Conservation (phyloP, 2,113 vertebrate genomes). For the Pavo muticus region DNA sequence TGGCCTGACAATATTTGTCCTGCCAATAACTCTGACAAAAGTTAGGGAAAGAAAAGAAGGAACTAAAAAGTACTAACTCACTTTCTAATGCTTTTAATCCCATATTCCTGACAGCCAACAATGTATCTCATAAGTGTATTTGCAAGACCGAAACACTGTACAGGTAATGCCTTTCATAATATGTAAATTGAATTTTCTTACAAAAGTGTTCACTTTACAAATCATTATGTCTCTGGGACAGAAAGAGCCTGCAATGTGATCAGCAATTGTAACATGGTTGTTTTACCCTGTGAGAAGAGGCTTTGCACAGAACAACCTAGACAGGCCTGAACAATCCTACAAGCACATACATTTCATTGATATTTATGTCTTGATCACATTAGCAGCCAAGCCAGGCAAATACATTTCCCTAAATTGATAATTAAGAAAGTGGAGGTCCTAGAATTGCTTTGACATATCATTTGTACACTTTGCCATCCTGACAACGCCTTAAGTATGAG, state of each 20-base stretch:
- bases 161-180: not conserved
- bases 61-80: not conserved
- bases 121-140: accelerated
- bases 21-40: not conserved
- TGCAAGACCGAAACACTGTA: not conserved
- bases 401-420: not conserved
- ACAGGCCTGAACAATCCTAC: not conserved
- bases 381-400: not conserved
- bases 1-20: not conserved
- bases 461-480: conserved; percentile 10
- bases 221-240: not conserved
- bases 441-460: not conserved
- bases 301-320: not conserved
- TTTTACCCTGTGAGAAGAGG: not conserved
- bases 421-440: not conserved
- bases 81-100: not conserved
- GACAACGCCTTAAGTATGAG: not conserved
- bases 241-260: conserved; percentile 9
- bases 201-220: conserved; percentile 3
- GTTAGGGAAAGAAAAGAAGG: not conserved
- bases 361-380: not conserved
- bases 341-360: not conserved
- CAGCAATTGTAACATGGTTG: not conserved
- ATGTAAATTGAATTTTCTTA: not conserved
- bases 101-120: not conserved